phyloP scores from a whole-genome alignment of 2,113 vertebrate species.

The Apteryx mantelli region DNA sequence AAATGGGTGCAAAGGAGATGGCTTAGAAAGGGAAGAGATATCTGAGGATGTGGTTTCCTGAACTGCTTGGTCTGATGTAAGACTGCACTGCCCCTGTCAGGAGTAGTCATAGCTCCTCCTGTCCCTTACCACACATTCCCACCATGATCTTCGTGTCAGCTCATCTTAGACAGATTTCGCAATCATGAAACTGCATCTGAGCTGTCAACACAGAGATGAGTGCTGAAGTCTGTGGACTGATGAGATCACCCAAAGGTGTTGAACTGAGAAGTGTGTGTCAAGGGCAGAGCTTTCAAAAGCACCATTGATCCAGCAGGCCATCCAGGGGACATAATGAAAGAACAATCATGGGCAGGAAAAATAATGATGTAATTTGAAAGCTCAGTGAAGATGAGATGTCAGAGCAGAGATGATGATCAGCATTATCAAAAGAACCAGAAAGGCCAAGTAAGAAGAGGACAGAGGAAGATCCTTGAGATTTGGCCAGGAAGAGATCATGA shows the following conservation, averaged over 20 bases:
- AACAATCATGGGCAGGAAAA: background rate
- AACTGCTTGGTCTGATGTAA: background rate
- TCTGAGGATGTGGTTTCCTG: background rate
- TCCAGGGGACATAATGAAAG: background rate
- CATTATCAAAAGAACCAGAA: background rate
- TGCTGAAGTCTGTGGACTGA: background rate
- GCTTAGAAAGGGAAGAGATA: background rate
- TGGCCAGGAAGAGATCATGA: background rate
- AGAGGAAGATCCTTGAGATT: background rate
- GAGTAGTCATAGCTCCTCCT: background rate
- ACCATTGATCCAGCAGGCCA: rapidly evolving
- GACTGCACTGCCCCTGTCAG: background rate
- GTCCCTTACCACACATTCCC: background rate
- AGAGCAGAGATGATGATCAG: background rate
- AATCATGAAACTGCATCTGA: background rate
- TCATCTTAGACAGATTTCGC: background rate
- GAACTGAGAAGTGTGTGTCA: background rate
- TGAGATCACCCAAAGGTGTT: background rate
- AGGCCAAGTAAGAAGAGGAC: background rate
- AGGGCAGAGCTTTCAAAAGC: background rate
- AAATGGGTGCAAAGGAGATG: background rate
- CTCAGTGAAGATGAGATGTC: background rate
- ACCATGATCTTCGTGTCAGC: background rate
- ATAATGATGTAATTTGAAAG: background rate
- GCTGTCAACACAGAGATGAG: background rate